Conservation (phyloP, 1,140 invertebrate species). For the Drosophila yakuba region DNA sequence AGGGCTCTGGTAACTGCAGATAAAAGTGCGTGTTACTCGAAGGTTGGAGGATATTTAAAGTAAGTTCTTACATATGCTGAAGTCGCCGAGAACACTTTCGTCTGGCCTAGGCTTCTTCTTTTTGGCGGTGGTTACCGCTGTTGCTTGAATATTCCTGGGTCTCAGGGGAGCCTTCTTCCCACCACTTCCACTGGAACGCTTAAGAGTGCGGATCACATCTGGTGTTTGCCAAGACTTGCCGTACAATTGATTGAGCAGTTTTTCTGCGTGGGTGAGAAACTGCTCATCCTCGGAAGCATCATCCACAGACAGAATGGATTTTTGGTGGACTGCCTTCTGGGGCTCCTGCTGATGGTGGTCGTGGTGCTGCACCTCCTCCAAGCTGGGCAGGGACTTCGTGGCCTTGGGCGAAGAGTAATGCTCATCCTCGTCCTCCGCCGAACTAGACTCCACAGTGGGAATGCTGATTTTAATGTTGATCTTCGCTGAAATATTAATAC, state of each 20-base stretch:
- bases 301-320: slow-evolving; percentile 6
- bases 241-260: slow-evolving; percentile 86
- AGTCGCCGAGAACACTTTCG: slow-evolving; percentile 68
- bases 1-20: slow-evolving; percentile 58
- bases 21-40: neutral
- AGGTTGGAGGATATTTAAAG: neutral
- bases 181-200: slow-evolving; percentile 57
- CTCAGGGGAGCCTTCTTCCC: slow-evolving; percentile 28
- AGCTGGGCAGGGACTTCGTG: neutral
- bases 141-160: slow-evolving; percentile 23
- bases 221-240: slow-evolving; percentile 85
- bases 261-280: slow-evolving; percentile 77
- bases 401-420: neutral
- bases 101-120: slow-evolving; percentile 24
- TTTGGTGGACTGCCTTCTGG: neutral
- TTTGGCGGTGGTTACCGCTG: slow-evolving; percentile 9
- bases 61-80: slow-evolving; percentile 65
- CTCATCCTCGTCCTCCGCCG: slow-evolving; percentile 21
- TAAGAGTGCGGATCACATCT: slow-evolving; percentile 69
- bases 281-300: slow-evolving; percentile 58
- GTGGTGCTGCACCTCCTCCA: slow-evolving; percentile 11
- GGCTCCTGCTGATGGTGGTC: neutral
- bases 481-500: slow-evolving; percentile 81
- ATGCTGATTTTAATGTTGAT: slow-evolving; percentile 81
- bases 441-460: slow-evolving; percentile 51